Percentiles rank a stretch among this genome's conserved stretches.
Conservation (phyloP, 2,797 vertebrate species). For the Podarcis siculus region DNA sequence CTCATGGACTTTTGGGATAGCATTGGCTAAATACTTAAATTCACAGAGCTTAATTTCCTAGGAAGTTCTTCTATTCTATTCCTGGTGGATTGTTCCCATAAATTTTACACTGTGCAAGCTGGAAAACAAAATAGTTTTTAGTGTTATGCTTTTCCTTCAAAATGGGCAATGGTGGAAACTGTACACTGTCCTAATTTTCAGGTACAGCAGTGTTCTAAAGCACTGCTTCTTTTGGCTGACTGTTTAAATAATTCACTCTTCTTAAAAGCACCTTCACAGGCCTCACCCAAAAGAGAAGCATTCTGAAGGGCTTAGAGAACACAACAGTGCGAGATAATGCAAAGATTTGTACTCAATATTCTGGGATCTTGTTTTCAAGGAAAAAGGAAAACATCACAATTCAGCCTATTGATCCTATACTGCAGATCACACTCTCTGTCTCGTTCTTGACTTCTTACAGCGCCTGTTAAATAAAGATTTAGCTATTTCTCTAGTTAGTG, state of each 20-base stretch:
- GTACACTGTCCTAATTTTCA: not conserved
- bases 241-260: conserved; percentile 8
- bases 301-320: not conserved
- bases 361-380: not conserved
- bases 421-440: not conserved
- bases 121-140: not conserved
- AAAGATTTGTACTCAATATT: not conserved
- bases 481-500: not conserved
- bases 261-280: not conserved
- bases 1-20: not conserved
- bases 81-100: not conserved
- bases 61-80: not conserved
- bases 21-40: not conserved
- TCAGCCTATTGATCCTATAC: not conserved
- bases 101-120: not conserved
- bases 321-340: not conserved
- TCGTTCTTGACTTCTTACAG: not conserved
- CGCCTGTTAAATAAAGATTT: not conserved
- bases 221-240: not conserved
- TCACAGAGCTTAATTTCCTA: not conserved
- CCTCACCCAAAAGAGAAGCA: not conserved
- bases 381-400: not conserved
- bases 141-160: not conserved
- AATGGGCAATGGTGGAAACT: not conserved
- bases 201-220: not conserved